phyloP scores from a whole-genome alignment of 2,888 invertebrate species.

The Rotaria sp. region DNA sequence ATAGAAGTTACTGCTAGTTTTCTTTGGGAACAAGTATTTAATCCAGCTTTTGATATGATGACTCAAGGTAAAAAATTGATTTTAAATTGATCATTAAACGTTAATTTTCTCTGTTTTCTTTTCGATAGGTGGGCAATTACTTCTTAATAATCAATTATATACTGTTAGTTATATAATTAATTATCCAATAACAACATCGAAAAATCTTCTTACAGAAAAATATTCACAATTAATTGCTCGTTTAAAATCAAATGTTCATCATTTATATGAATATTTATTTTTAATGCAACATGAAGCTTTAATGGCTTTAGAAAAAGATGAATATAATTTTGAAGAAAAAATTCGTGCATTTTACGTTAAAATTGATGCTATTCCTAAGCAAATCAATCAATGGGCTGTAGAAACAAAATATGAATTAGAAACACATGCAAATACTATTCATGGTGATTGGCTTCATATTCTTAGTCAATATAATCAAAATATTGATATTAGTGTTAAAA shows the following conservation, averaged over 20 bases:
- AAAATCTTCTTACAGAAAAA: neutral
- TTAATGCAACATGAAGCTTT: neutral
- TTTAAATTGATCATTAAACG: no score
- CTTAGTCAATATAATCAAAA: conserved; percentile 14
- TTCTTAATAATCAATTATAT: neutral
- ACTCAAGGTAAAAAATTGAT: neutral
- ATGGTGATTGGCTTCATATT: neutral
- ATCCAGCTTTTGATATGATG: neutral
- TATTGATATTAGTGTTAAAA: neutral
- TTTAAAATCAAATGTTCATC: conserved; percentile 2
- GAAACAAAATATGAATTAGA: neutral
- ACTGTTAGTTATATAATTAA: neutral
- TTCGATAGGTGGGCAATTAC: neutral
- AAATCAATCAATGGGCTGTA: neutral
- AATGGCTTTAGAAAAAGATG: neutral
- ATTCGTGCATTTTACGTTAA: neutral
- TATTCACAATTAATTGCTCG: neutral
- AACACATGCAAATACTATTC: neutral
- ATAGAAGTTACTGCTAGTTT: neutral
- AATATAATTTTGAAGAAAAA: neutral
- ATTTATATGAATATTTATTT: conserved; percentile 9
- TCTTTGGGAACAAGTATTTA: neutral
- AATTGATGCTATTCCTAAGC: neutral
- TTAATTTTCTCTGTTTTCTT: neutral
- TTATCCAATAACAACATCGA: neutral